Conservation (phyloP, 1,140 invertebrate species). For the Geopemphigus sp. region DNA sequence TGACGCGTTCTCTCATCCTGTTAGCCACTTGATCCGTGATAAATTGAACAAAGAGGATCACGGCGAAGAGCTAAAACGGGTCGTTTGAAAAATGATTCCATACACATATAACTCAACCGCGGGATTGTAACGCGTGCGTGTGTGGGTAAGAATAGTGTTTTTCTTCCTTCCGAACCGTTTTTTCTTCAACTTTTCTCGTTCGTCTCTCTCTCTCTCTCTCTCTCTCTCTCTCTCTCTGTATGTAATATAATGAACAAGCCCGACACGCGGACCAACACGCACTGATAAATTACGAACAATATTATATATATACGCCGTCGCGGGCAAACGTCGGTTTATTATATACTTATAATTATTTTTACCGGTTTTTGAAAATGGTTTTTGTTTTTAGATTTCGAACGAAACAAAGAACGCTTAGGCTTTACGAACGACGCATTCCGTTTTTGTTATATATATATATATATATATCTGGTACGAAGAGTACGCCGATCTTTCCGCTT, state of each 20-base stretch:
- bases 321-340: neutral
- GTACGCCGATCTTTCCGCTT: too few species aligned
- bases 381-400: too few species aligned
- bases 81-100: slow-evolving; percentile 30
- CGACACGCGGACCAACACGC: neutral
- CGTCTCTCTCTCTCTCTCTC: neutral
- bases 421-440: too few species aligned
- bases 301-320: neutral
- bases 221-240: neutral
- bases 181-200: neutral
- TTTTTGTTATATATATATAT: too few species aligned
- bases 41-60: slow-evolving; percentile 22
- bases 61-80: slow-evolving; percentile 8
- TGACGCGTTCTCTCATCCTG: slow-evolving; percentile 30
- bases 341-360: neutral
- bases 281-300: slow-evolving; percentile 25
- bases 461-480: too few species aligned
- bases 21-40: slow-evolving; percentile 7
- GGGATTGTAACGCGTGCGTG: neutral
- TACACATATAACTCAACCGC: neutral
- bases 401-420: too few species aligned
- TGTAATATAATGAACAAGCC: neutral
- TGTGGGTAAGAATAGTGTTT: too few species aligned
- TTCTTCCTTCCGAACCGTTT: too few species aligned
- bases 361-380: too few species aligned